phyloP scores from a whole-genome alignment of 2,113 vertebrate species.

The Misgurnus mizolepis region DNA sequence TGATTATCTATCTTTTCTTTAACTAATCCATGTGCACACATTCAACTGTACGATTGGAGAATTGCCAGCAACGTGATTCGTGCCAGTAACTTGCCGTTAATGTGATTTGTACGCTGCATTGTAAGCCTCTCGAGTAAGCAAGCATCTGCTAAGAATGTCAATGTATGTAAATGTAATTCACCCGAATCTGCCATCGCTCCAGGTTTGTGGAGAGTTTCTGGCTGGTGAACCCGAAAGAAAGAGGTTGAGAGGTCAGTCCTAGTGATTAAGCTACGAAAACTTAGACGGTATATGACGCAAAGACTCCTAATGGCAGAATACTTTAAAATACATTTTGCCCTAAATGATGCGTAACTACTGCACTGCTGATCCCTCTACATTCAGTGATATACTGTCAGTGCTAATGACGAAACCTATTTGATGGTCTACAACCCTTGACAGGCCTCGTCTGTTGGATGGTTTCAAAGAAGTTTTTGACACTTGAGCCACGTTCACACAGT shows the following conservation, averaged over 20 bases:
- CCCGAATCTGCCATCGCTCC: neutral
- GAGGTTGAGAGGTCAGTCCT: neutral
- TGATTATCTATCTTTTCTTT: neutral
- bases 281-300: neutral
- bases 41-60: constrained; percentile 9
- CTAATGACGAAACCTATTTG: neutral
- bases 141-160: constrained; percentile 2
- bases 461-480: no score
- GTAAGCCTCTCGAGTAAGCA: constrained; percentile 12
- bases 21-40: neutral
- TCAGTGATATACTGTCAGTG: neutral
- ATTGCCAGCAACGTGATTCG: neutral
- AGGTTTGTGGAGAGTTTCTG: neutral
- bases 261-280: constrained; percentile 23
- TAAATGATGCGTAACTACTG: constrained; percentile 21
- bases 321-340: constrained; percentile 26
- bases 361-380: constrained; percentile 5
- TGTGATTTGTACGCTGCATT: constrained; percentile 3
- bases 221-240: neutral
- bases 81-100: constrained; percentile 29
- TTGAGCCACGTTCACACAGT: no score
- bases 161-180: constrained; percentile 10
- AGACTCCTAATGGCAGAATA: neutral
- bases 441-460: neutral
- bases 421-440: neutral